A percentile compares a stretch with the other conserved stretches of the same genome.
Conservation (phyloP, 2,113 vertebrate species). For the Psilopsiagon aymara region DNA sequence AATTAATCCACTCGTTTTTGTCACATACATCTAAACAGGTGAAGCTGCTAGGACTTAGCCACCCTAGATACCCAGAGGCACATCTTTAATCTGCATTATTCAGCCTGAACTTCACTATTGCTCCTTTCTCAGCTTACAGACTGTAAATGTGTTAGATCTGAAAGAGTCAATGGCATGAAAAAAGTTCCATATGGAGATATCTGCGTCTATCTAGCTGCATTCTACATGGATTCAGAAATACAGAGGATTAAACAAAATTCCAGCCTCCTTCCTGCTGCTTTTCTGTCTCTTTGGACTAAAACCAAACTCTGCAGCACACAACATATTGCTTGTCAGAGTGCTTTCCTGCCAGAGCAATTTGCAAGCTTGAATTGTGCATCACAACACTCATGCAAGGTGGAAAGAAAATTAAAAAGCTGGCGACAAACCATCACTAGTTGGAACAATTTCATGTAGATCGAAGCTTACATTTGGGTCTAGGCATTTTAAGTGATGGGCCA, state of each 20-base stretch:
- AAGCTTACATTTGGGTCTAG: not conserved
- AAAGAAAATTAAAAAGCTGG: slow-evolving; percentile 6
- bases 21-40: not conserved
- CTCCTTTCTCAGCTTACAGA: not conserved
- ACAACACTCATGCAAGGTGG: not conserved
- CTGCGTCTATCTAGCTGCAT: not conserved
- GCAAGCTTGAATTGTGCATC: not conserved
- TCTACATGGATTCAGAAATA: not conserved
- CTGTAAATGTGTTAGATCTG: not conserved
- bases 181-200: not conserved
- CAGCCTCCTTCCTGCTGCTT: not conserved
- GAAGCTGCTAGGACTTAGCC: not conserved
- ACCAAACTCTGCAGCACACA: not conserved
- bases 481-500: not conserved
- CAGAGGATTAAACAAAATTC: not conserved
- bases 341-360: slow-evolving; percentile 13
- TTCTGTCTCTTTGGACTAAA: slow-evolving; percentile 5
- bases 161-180: not conserved
- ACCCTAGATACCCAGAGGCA: not conserved
- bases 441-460: not conserved
- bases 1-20: not conserved
- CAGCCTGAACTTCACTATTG: not conserved
- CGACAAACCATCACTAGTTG: not conserved
- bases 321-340: not conserved
- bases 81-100: not conserved